A percentile compares a stretch with the other conserved stretches of the same genome.
Evolutionary conservation across 2,888 invertebrate genomes (phyloP).

Genomic region (Cordylochernes scorpioides): DNA sequence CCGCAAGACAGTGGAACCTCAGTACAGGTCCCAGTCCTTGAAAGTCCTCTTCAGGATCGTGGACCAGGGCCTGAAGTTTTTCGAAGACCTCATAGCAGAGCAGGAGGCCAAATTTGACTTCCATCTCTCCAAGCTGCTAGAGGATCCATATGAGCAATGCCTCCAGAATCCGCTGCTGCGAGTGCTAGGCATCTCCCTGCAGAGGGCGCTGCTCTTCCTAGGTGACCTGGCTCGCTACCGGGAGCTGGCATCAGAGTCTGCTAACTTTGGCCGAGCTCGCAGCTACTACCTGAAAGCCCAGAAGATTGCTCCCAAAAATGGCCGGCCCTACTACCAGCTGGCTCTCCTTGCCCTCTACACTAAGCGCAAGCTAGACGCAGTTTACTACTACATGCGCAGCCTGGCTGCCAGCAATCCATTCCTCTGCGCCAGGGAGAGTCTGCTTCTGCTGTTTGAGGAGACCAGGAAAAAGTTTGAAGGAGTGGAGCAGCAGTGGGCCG

Average conservation of each 20-base stretch:
- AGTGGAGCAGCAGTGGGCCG: constrained; percentile 48
- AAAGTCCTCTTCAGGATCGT: too few species aligned
- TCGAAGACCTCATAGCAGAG: too few species aligned
- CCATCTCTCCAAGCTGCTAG: too few species aligned
- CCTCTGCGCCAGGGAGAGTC: constrained; percentile 63
- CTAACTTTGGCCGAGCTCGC: constrained; percentile 48
- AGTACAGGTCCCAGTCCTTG: too few species aligned
- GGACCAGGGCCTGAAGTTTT: too few species aligned
- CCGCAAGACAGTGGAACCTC: too few species aligned
- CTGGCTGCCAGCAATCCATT: constrained; percentile 78
- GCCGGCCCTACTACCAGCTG: constrained; percentile 76
- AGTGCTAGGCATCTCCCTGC: too few species aligned
- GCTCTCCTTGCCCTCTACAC: constrained; percentile 48
- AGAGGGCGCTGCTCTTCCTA: constrained; percentile 59
- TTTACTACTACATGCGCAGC: constrained; percentile 85
- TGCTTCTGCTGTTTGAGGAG: constrained; percentile 66
- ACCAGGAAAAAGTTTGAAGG: constrained; percentile 73
- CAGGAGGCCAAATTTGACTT: too few species aligned
- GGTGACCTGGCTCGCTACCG: constrained; percentile 81
- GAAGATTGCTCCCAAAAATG: constrained; percentile 76
- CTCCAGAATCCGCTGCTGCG: too few species aligned
- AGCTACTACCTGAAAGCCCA: constrained; percentile 73
- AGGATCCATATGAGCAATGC: too few species aligned
- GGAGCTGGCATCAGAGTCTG: constrained; percentile 38
- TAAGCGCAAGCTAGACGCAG: constrained; percentile 56